These are phyloP conservation scores for Trichogramma pretiosum DNA, from an alignment of 1,140 invertebrate species.

Conservation along the genomic window DNA sequence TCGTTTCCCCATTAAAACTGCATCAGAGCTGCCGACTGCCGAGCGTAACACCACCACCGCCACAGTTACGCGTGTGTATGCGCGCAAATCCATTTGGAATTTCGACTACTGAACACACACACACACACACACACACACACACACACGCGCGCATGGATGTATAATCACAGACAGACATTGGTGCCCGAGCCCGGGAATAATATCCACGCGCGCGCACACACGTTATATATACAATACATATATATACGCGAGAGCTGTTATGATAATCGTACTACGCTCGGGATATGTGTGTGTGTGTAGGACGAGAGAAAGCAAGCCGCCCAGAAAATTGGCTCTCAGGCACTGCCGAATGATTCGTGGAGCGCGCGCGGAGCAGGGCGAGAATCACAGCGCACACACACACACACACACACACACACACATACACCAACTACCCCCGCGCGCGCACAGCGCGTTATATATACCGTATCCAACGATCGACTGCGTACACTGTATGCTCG, in stretches of 20 bases:
- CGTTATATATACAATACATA: too few relatives aligned
- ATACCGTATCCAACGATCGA: too few relatives aligned
- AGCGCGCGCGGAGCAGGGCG: too few relatives aligned
- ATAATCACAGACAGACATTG: not conserved
- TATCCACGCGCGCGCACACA: too few relatives aligned
- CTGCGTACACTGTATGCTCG: too few relatives aligned
- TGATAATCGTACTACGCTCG: conserved; percentile 46
- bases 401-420: not conserved
- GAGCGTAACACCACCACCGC: not conserved
- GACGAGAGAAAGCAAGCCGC: too few relatives aligned
- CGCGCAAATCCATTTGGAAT: conserved; percentile 38
- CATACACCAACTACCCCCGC: not conserved
- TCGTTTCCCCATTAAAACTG: conserved; percentile 41
- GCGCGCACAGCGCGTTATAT: conserved; percentile 23
- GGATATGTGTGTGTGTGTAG: too few relatives aligned
- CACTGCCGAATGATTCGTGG: too few relatives aligned
- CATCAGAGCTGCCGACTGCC: conserved; percentile 26
- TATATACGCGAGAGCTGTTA: conserved; percentile 43
- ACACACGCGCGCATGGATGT: conserved; percentile 22
- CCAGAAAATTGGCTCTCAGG: conserved; percentile 49
- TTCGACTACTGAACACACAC: conserved; percentile 23
- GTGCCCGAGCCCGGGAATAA: conserved; percentile 36
- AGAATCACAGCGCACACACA: not conserved
- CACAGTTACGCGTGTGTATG: conserved; percentile 5
- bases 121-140: conserved; percentile 9